Base-by-base conservation (phyloP, 30 jellyfish, hydroid and myxozoan species). In the Turritopsis rubra region DNA sequence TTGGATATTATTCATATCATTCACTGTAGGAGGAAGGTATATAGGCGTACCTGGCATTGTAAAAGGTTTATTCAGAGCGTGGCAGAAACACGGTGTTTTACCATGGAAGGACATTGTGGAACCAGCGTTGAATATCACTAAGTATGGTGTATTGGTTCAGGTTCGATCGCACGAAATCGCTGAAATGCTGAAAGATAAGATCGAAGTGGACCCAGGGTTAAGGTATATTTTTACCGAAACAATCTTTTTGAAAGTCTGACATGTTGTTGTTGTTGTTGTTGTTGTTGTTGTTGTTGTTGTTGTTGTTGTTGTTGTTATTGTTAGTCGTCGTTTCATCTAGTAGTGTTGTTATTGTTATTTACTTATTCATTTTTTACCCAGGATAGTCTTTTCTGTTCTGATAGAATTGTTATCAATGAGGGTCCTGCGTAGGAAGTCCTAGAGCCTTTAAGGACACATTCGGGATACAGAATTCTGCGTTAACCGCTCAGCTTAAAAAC, bases 41-140 rank as follows among this genome's bases (percentile, higher is more conserved):
- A 84, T 91, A 18, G 98, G 94, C 1, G 96, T 91, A 0, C 98
- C 98, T 13, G 98, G 98, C 21, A 89, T 84, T 65, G 80, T 91
- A 21, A 83, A 86, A 65, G 98, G 98, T 22, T 66, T 91, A 52
- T 89, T 87, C 75, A 80, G 91, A 16, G 98, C 98, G 20, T 91
- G 98, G 98, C 83, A 87, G 79, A 88, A 88, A 52, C 88, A 87
- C 75, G 98, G 98, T 18, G 81, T 85, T 54, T 72, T 91, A 13
- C 95, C 96, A 0, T 91, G 98, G 98, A 89, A 87, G 18, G 95
- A 88, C 28, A 95, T 91, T 30, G 80, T 91, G 18, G 87, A 91
- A 53, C 96, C 98, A 20, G 84, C 98, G n/a, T 65, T 91, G 8
- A 76, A 91, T 30, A 75, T 91, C 91, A 85, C 98, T 1, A 80